Evolutionary conservation across 2,113 vertebrate genomes (phyloP).

Genomic region (Oreochromis spilurus): DNA sequence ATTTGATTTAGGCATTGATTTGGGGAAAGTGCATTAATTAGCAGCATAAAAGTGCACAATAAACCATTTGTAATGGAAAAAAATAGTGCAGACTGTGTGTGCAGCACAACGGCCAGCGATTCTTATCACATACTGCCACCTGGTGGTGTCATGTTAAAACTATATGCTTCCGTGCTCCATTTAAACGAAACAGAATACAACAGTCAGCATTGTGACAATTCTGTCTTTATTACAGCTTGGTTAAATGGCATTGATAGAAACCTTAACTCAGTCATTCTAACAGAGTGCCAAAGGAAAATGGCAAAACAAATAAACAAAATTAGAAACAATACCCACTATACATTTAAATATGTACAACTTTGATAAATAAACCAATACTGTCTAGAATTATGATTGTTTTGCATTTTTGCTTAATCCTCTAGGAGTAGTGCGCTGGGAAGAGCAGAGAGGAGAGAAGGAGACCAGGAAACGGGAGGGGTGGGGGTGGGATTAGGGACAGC

Average conservation of each 20-base stretch:
- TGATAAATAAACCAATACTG: constrained; percentile 95
- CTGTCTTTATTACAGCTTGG: constrained; percentile 65
- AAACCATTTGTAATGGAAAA: too few relatives aligned
- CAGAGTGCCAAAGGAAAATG: constrained; percentile 60
- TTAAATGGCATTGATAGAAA: constrained; percentile 71
- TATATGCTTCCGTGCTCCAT: neutral
- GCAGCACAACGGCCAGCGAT: neutral
- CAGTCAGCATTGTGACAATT: constrained; percentile 6
- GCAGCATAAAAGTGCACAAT: neutral
- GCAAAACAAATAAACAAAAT: constrained; percentile 75
- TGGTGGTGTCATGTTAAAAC: neutral
- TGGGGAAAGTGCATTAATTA: neutral
- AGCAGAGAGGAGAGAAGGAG: neutral
- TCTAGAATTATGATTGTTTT: constrained; percentile 57
- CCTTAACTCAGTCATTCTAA: constrained; percentile 58
- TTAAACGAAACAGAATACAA: neutral
- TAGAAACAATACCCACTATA: constrained; percentile 82
- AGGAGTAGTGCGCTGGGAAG: constrained; percentile 2
- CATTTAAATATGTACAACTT: constrained; percentile 90
- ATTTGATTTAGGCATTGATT: neutral
- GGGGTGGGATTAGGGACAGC: neutral
- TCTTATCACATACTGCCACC: constrained; percentile 38
- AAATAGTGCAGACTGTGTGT: accelerated
- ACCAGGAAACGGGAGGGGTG: neutral
- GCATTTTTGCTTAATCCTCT: constrained; percentile 39